Percentiles rank a stretch among this genome's conserved stretches.
phyloP scores from a whole-genome alignment of 2,888 invertebrate genomes.

The Dinocampus coccinellae region DNA sequence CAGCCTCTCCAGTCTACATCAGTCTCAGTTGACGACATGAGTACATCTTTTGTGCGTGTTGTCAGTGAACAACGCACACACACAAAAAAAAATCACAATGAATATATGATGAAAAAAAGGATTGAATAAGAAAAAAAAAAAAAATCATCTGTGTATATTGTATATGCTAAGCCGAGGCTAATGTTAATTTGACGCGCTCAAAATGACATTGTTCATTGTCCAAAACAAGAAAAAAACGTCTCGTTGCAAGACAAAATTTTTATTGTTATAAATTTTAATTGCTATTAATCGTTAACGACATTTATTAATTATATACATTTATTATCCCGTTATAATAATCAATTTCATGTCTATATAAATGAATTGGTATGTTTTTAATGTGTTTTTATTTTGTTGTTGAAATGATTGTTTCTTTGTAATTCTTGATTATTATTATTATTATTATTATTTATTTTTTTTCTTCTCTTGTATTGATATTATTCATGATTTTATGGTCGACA shows the following conservation, averaged over 20 bases:
- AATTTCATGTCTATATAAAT: background rate
- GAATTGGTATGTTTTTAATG: background rate
- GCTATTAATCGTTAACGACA: background rate
- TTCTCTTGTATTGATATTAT: background rate
- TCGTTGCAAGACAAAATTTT: background rate
- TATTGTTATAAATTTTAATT: background rate
- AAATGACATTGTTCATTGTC: background rate
- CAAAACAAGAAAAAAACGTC: background rate
- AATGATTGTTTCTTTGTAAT: background rate
- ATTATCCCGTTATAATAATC: background rate
- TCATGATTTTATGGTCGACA: background rate
- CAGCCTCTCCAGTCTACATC: background rate
- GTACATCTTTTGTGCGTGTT: background rate
- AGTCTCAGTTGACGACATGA: background rate
- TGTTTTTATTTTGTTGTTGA: background rate
- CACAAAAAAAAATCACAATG: constrained; percentile 13
- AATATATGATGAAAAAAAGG: background rate
- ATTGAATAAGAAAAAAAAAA: background rate
- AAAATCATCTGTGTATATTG: background rate
- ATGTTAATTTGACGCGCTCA: background rate
- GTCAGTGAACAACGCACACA: background rate
- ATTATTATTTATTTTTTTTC: background rate
- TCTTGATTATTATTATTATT: background rate
- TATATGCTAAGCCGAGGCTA: background rate
- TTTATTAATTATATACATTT: background rate